Evolutionary conservation across 2,113 vertebrate species (phyloP).

Genomic region (Amphiprion percula): DNA sequence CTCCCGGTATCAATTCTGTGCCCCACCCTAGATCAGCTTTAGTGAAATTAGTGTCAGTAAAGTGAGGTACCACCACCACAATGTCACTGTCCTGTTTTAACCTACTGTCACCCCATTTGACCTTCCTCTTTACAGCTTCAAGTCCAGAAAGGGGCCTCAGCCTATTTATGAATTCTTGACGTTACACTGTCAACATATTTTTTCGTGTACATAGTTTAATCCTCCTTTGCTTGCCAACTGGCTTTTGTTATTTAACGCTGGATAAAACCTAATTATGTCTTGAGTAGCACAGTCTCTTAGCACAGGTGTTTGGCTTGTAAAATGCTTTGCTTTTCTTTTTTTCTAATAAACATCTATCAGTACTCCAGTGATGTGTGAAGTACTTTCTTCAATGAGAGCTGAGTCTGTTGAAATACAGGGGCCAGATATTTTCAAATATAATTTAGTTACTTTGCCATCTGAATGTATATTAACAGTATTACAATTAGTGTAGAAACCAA

Average conservation of each 20-base stretch:
- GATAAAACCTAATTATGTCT: constrained; percentile 22
- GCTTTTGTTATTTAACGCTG: constrained; percentile 73
- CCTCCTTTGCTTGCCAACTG: constrained; percentile 35
- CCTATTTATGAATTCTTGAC: constrained; percentile 43
- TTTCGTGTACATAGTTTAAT: constrained; percentile 74
- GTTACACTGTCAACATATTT: constrained; percentile 61
- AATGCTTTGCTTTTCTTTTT: constrained; percentile 65
- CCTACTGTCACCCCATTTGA: constrained; percentile 6
- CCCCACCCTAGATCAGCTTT: neutral
- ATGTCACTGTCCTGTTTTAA: neutral
- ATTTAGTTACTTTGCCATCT: too few species aligned
- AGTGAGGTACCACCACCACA: constrained; percentile 2
- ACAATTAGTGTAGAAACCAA: too few species aligned
- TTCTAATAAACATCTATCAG: constrained; percentile 81
- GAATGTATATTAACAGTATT: too few species aligned
- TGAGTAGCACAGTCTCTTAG: constrained; percentile 13
- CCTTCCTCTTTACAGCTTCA: constrained; percentile 65
- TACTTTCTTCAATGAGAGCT: neutral
- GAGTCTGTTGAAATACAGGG: too few species aligned
- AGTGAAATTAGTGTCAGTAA: constrained; percentile 1
- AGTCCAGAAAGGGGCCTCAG: constrained; percentile 84
- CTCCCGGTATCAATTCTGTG: neutral
- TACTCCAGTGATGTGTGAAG: neutral
- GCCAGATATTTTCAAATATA: too few species aligned
- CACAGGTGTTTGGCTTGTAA: constrained; percentile 68